Conservation (phyloP, 2,888 invertebrate genomes). For the Himalopsyche tibetana region DNA sequence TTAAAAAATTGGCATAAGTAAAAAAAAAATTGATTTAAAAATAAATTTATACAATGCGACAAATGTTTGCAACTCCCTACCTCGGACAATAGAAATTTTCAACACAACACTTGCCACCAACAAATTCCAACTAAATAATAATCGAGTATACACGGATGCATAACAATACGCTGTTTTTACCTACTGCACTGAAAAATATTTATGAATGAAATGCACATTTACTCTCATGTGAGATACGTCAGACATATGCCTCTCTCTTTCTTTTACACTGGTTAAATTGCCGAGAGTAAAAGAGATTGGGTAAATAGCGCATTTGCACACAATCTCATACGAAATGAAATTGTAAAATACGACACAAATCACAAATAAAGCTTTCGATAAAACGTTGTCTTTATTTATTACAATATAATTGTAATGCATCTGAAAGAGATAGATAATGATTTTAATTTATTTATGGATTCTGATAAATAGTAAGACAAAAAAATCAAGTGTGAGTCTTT, state of each 20-base stretch:
- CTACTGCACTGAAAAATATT: constrained; percentile 50
- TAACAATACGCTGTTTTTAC: constrained; percentile 16
- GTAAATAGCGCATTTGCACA: neutral
- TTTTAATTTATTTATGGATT: neutral
- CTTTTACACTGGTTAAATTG: neutral
- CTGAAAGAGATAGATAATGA: neutral
- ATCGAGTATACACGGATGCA: neutral
- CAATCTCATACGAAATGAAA: neutral
- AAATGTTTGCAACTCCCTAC: constrained; percentile 44
- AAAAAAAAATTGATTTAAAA: too few species aligned
- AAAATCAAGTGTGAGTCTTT: constrained; percentile 48
- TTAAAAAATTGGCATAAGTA: too few species aligned
- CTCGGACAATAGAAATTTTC: constrained; percentile 28
- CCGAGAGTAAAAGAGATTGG: neutral
- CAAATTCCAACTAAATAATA: constrained; percentile 61
- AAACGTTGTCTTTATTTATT: neutral
- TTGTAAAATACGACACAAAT: constrained; percentile 9
- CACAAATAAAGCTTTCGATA: neutral
- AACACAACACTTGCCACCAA: constrained; percentile 53
- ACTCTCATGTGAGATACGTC: constrained; percentile 4
- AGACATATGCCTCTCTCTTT: neutral
- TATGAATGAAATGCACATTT: constrained; percentile 63
- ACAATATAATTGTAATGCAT: neutral
- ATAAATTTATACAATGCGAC: neutral
- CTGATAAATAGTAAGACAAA: neutral